phyloP scores from a whole-genome alignment of 1,140 invertebrate species.

The Drosophila azteca region DNA sequence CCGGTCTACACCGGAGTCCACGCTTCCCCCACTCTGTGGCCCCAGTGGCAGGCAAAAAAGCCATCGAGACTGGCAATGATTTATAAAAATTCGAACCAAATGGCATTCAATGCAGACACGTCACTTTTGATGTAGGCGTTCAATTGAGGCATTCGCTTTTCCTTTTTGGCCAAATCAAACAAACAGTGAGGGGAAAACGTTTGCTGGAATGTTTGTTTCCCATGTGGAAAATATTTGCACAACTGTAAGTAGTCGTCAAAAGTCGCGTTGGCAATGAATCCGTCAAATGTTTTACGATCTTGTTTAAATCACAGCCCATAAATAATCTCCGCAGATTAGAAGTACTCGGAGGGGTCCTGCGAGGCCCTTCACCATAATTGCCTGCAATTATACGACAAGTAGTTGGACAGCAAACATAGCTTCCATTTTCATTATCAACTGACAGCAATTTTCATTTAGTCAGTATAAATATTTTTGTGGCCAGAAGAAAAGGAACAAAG shows the following conservation, averaged over 20 bases:
- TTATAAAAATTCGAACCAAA: constrained; percentile 75
- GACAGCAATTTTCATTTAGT: constrained; percentile 21
- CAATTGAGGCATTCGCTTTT: constrained; percentile 46
- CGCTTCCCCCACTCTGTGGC: too few species aligned
- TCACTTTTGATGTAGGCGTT: constrained; percentile 60
- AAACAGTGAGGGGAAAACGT: constrained; percentile 48
- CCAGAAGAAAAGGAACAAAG: constrained; percentile 1
- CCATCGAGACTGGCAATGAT: constrained; percentile 71
- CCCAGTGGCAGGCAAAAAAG: constrained; percentile 22
- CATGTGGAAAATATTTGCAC: constrained; percentile 40
- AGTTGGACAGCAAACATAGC: constrained; percentile 16
- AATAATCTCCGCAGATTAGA: constrained; percentile 30
- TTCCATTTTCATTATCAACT: constrained; percentile 34
- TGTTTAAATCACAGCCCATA: constrained; percentile 34
- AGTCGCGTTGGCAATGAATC: constrained; percentile 23
- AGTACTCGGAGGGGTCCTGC: background rate
- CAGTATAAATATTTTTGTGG: constrained; percentile 35
- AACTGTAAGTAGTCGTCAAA: constrained; percentile 22
- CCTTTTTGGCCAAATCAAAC: constrained; percentile 58
- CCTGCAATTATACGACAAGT: background rate
- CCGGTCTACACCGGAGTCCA: background rate
- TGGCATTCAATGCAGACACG: constrained; percentile 70
- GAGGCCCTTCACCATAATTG: constrained; percentile 6
- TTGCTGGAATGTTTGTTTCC: constrained; percentile 12
- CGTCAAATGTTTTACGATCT: constrained; percentile 46